Conservation (phyloP, 2,797 vertebrate genomes). For the Cryptoprocta ferox region DNA sequence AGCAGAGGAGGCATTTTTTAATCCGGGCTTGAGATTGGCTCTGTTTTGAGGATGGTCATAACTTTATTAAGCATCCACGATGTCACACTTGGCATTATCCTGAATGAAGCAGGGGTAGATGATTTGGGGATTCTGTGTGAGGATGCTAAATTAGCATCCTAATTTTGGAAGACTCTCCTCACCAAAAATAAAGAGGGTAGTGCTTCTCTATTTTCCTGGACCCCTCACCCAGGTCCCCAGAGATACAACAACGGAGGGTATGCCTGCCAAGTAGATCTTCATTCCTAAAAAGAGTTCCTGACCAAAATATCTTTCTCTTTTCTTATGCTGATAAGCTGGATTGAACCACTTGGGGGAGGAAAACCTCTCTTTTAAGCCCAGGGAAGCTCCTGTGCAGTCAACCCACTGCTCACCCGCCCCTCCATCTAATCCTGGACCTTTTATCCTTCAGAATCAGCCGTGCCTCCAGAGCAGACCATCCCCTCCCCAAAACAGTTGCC, state of each 20-base stretch:
- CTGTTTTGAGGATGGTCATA: background rate
- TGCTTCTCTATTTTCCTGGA: background rate
- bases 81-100: background rate
- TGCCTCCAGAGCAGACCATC: background rate
- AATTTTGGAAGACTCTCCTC: background rate
- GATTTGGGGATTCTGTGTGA: background rate
- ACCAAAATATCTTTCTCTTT: background rate
- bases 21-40: background rate
- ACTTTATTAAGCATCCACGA: background rate
- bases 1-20: background rate
- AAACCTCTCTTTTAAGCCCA: background rate
- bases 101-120: no score
- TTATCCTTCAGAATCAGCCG: background rate
- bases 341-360: background rate
- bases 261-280: background rate
- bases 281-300: background rate
- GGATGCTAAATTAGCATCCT: background rate
- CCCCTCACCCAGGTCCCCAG: background rate
- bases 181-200: background rate
- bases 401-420: background rate
- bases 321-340: background rate
- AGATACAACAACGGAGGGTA: background rate
- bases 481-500: background rate
- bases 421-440: background rate
- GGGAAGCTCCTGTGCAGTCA: background rate